Evolutionary conservation across 1,140 invertebrate species (phyloP).

Genomic region (Teleopsis dalmanni): DNA sequence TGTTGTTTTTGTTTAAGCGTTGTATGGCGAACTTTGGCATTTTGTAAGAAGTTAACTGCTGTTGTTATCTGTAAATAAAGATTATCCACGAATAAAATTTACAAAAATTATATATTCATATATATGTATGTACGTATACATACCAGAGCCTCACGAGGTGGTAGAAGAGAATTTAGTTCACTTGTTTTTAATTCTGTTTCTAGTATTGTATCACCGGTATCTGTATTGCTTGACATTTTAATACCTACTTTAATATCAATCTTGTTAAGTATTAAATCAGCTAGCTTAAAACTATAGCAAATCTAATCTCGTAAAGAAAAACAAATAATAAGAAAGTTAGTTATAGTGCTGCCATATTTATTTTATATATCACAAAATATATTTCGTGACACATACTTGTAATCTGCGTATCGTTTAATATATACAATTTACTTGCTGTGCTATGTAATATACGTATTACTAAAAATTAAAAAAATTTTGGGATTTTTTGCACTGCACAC

Average conservation of each 20-base stretch:
- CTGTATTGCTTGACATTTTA: conserved; percentile 36
- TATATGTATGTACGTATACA: conserved; percentile 5
- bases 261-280: too few relatives aligned
- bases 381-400: too few relatives aligned
- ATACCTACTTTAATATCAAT: conserved; percentile 38
- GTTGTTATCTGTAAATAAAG: conserved; percentile 60
- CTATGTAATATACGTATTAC: too few relatives aligned
- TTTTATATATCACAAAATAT: too few relatives aligned
- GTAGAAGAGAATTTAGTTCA: conserved; percentile 8
- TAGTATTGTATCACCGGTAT: conserved; percentile 38
- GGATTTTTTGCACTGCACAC: too few relatives aligned
- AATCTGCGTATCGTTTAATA: too few relatives aligned
- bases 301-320: too few relatives aligned
- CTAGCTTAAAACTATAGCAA: too few relatives aligned
- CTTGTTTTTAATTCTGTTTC: conserved; percentile 17
- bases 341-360: too few relatives aligned
- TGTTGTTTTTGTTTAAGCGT: conserved; percentile 66
- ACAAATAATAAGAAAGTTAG: too few relatives aligned
- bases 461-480: too few relatives aligned
- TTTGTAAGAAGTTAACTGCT: conserved; percentile 77
- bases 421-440: too few relatives aligned
- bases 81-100: neutral
- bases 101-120: neutral
- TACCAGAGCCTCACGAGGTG: conserved; percentile 38
- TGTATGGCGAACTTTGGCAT: conserved; percentile 69